Conservation (phyloP, 2,888 invertebrate genomes). For the Drosophila sordidapex region DNA sequence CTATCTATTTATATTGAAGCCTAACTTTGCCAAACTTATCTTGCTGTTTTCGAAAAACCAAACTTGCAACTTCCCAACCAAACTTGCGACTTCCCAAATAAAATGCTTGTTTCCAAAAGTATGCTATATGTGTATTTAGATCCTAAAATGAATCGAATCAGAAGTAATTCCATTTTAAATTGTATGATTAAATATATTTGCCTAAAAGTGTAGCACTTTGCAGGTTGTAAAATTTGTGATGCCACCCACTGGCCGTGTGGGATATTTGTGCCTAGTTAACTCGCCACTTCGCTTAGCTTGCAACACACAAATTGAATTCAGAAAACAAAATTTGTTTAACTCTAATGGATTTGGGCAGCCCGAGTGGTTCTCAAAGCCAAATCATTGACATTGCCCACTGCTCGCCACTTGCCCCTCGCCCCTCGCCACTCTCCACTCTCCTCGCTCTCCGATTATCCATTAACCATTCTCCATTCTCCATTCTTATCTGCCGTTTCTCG, state of each 20-base stretch:
- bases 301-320: slow-evolving; percentile 71
- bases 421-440: neutral
- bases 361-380: slow-evolving; percentile 54
- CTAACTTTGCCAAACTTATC: neutral
- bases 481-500: slow-evolving; percentile 38
- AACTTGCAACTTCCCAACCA: neutral
- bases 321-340: slow-evolving; percentile 71
- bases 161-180: neutral
- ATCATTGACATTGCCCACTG: slow-evolving; percentile 10
- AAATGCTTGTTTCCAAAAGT: neutral
- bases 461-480: slow-evolving; percentile 14
- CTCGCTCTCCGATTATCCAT: neutral
- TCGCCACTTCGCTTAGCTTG: slow-evolving; percentile 37
- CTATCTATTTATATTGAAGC: too few species aligned
- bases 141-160: neutral
- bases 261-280: slow-evolving; percentile 59
- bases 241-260: slow-evolving; percentile 47
- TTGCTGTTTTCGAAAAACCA: neutral
- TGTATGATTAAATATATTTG: neutral
- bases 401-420: neutral
- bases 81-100: neutral
- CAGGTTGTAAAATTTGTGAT: slow-evolving; percentile 10
- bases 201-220: neutral
- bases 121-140: neutral
- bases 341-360: slow-evolving; percentile 76